Percentiles rank a stretch among this genome's conserved stretches.
Conservation (phyloP, 2,113 vertebrate species). For the Tragelaphus strepsiceros region DNA sequence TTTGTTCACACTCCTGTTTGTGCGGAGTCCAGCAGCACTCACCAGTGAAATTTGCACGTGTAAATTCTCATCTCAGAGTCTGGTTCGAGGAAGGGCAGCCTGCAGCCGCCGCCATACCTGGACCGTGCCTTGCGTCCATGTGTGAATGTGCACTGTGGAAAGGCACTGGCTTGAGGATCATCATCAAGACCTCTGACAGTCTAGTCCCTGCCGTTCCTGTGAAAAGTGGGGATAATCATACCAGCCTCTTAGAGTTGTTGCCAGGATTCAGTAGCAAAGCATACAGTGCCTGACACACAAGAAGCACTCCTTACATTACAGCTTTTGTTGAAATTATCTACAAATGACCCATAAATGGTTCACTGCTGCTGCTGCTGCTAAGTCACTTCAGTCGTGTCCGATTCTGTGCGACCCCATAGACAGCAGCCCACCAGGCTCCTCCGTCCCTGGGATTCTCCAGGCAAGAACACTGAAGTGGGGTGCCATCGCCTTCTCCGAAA, state of each 20-base stretch:
- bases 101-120: not conserved
- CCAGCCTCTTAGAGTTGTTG: not conserved
- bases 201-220: not conserved
- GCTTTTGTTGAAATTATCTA: not conserved
- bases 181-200: not conserved
- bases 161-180: not conserved
- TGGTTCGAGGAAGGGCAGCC: not conserved
- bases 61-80: not conserved
- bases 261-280: not conserved
- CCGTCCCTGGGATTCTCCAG: too few relatives aligned
- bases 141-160: not conserved
- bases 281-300: not conserved
- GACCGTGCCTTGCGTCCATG: accelerated
- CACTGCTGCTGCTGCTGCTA: not conserved
- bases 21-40: not conserved
- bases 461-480: too few relatives aligned
- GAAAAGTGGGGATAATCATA: not conserved
- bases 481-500: not conserved
- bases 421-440: too few relatives aligned
- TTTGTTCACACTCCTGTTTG: not conserved
- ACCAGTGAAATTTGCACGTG: not conserved
- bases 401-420: too few relatives aligned
- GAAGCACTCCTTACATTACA: not conserved
- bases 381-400: accelerated
- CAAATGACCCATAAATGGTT: not conserved